Conservation (phyloP, 1,140 invertebrate genomes). For the Diprion similis region DNA sequence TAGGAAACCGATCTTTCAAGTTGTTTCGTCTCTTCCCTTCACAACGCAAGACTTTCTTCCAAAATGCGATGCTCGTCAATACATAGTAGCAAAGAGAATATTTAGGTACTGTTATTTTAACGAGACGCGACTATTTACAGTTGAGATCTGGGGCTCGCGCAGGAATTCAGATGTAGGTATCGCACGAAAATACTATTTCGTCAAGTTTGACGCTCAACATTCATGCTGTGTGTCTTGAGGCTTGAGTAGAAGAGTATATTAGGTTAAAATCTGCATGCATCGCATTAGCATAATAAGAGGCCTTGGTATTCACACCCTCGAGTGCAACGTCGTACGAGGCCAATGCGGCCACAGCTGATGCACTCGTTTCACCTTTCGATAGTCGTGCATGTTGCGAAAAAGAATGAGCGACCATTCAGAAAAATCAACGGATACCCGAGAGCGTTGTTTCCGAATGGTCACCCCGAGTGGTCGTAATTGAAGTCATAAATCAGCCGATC, state of each 20-base stretch:
- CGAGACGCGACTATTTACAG: conserved; percentile 38
- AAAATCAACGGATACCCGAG: too few species aligned
- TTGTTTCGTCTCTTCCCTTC: conserved; percentile 28
- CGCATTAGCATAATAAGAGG: neutral
- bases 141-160: conserved; percentile 18
- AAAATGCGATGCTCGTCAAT: too few species aligned
- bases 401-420: too few species aligned
- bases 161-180: conserved; percentile 3
- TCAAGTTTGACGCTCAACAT: neutral
- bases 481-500: neutral
- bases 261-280: neutral
- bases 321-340: neutral
- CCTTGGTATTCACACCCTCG: neutral
- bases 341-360: neutral
- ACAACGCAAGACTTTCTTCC: too few species aligned
- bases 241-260: neutral
- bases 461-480: neutral
- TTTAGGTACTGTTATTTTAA: conserved; percentile 41
- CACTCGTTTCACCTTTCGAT: too few species aligned
- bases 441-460: too few species aligned
- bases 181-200: conserved; percentile 9
- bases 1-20: conserved; percentile 32
- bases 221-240: neutral
- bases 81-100: conserved; percentile 9
- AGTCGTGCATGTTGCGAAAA: too few species aligned